A percentile compares a stretch with the other conserved stretches of the same genome.
These are phyloP conservation scores for Musca domestica DNA, from an alignment of 1,140 invertebrate species.

Conservation along the genomic window DNA sequence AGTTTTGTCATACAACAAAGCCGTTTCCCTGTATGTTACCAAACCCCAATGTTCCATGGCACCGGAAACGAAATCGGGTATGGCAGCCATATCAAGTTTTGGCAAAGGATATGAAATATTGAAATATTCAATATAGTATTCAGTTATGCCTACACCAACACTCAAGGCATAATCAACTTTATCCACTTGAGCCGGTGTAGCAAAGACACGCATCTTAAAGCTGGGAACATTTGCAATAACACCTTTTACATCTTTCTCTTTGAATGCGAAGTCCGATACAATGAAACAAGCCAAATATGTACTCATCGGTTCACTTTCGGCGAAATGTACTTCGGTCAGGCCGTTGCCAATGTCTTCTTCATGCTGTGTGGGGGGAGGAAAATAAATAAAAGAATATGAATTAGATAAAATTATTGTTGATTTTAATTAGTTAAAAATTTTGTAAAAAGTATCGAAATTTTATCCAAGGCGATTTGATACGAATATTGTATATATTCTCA, in stretches of 20 bases:
- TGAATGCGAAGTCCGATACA: constrained; percentile 78
- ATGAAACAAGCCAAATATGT: constrained; percentile 90
- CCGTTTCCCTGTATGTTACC: constrained; percentile 80
- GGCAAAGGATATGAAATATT: constrained; percentile 80
- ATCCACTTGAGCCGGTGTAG: constrained; percentile 69
- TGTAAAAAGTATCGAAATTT: too few relatives aligned
- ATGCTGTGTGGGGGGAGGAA: constrained; percentile 24
- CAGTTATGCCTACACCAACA: constrained; percentile 73
- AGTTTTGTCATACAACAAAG: constrained; percentile 70
- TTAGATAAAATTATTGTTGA: too few relatives aligned
- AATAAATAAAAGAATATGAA: too few relatives aligned
- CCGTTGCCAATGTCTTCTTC: constrained; percentile 36
- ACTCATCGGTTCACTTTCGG: constrained; percentile 83
- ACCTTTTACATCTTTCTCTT: constrained; percentile 57
- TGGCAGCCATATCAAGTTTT: constrained; percentile 88
- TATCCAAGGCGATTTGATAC: too few relatives aligned
- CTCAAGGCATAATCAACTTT: constrained; percentile 79
- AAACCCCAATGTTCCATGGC: constrained; percentile 96
- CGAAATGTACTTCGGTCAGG: constrained; percentile 61
- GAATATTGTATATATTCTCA: too few relatives aligned
- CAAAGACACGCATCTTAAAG: constrained; percentile 71
- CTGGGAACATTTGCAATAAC: constrained; percentile 56
- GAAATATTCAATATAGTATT: constrained; percentile 88
- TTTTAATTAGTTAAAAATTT: too few relatives aligned
- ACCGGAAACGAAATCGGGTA: constrained; percentile 92